These are phyloP conservation scores for Pachycephala philippinensis DNA, from an alignment of 2,113 vertebrate genomes.

Conservation along the genomic window DNA sequence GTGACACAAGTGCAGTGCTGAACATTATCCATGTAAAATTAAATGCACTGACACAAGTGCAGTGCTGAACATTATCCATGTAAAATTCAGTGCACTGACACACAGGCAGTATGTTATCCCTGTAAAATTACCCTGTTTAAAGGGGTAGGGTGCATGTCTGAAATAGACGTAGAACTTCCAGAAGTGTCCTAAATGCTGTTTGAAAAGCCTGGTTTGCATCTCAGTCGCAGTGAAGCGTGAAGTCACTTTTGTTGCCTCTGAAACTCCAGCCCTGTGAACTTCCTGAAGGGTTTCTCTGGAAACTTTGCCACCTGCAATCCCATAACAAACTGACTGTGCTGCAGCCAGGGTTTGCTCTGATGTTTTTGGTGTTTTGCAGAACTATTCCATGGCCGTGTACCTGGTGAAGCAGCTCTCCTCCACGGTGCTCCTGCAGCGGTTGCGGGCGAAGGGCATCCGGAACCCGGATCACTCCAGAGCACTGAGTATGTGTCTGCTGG, in stretches of 20 bases:
- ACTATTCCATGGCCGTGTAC: conserved; percentile 98
- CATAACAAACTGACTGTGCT: background rate
- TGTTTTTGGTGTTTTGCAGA: conserved; percentile 69
- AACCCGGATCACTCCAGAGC: conserved; percentile 99
- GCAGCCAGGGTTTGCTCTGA: background rate
- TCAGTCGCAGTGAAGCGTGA: background rate
- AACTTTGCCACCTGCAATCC: background rate
- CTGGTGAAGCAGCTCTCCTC: conserved; percentile 97
- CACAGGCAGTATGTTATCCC: background rate
- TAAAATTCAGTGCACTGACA: background rate
- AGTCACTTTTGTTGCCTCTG: background rate
- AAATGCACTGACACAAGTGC: background rate
- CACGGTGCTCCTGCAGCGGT: conserved; percentile 91
- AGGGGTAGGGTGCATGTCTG: background rate
- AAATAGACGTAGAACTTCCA: background rate
- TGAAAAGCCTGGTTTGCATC: background rate
- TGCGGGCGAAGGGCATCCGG: conserved; percentile 95
- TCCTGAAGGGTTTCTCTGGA: background rate
- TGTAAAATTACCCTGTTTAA: background rate
- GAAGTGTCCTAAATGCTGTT: background rate
- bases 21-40: background rate
- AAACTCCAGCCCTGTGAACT: background rate
- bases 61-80: background rate
- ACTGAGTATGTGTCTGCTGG: conserved; percentile 81
- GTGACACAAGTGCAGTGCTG: background rate